A percentile compares a stretch with the other conserved stretches of the same genome.
Conservation (phyloP, 2,797 vertebrate species). For the Phylloscopus collybita region DNA sequence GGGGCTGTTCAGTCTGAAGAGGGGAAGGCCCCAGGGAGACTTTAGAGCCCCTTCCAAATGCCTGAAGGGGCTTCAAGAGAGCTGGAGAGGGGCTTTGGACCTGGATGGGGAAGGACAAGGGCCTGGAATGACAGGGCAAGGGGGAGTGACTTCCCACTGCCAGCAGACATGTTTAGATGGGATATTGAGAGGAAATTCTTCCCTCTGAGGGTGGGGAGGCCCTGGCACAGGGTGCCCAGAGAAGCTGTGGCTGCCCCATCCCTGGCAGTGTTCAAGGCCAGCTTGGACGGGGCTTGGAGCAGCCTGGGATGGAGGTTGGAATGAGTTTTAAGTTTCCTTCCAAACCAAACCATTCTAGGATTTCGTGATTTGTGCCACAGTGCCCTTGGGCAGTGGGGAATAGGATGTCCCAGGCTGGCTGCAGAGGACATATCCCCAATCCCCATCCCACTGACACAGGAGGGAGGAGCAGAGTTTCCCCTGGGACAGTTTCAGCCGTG, state of each 20-base stretch:
- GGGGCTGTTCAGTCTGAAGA: background rate
- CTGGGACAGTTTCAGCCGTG: fast-evolving
- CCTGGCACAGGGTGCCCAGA: background rate
- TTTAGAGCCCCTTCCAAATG: background rate
- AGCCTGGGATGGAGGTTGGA: background rate
- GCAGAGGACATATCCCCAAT: fast-evolving
- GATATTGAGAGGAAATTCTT: background rate
- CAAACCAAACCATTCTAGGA: background rate
- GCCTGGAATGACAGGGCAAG: background rate
- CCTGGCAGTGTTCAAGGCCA: background rate
- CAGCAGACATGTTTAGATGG: background rate
- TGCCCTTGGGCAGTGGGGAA: background rate
- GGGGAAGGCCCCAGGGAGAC: background rate
- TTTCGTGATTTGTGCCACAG: background rate
- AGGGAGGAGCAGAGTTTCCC: background rate
- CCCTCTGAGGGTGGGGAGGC: background rate
- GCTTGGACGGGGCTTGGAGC: background rate
- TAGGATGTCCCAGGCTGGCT: background rate
- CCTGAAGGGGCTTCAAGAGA: background rate
- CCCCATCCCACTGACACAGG: fast-evolving
- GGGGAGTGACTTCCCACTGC: background rate
- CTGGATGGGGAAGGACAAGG: background rate
- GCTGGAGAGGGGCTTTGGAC: background rate
- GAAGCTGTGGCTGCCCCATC: background rate
- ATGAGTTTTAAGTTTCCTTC: background rate